Base-by-base conservation (phyloP, 2,113 vertebrate genomes). In the Gymnocephalus cernua region DNA sequence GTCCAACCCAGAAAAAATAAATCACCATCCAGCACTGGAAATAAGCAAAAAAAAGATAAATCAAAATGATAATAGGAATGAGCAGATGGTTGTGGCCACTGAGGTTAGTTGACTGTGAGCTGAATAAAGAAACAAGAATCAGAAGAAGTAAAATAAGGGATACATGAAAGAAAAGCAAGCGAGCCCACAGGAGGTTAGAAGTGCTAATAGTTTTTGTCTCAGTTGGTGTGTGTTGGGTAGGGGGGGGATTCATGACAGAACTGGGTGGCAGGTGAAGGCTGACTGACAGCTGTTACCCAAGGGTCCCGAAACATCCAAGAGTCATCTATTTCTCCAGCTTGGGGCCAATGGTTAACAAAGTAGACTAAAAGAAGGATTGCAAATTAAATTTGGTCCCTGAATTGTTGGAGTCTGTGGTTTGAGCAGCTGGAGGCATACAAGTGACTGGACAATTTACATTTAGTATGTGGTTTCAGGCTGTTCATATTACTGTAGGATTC, bases 151-250 rank as follows among this genome's bases (percentile, higher is more conserved):
- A 61, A 72, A 83, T 50, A 82, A 88, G 74, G 56, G 35, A 57
- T 4, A 7, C 8, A 75, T 25, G 19, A 38, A 48, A 79, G 53
- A 59, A 69, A 80, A 66, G 51, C 35, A 21, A 67, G 50, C 2
- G 47, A 90, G 58, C 77, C 85, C 88, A 87, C 84, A 69, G 51
- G 90, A 87, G 84, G 86, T 77, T 81, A 79, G 35, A 25, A 82
- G 84, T 73, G 85, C 61, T 92, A 92, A 93, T 92, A 90, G 90
- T 87, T 85, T 84, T 59, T 48, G 73, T 91, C 92, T 88, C 90
- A 65, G 78, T n/a, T 78, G 90, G 51, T 41, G 41, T n/a, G 70
- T 73, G 54, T 59, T 29, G 12, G 14, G n/a, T 9, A 56, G 53
- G 29, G 19, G 12, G 56, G 54, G 25, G 41, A 48, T 80, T 79